Evolutionary conservation across 2,888 invertebrate genomes (phyloP).

Genomic region (Pardosa pseudoannulata): DNA sequence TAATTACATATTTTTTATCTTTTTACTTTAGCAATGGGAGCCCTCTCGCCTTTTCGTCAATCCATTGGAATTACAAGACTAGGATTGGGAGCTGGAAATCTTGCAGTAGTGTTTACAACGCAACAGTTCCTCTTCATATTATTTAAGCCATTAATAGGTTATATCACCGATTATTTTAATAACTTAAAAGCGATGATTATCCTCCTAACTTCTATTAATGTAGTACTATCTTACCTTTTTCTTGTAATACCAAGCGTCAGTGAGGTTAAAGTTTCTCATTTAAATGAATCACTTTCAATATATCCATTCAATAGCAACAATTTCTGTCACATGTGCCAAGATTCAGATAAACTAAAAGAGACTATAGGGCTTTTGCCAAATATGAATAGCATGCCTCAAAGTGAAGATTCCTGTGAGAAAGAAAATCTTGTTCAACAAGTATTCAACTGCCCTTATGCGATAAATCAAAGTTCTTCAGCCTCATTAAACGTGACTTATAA

Average conservation of each 20-base stretch:
- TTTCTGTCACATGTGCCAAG: background rate
- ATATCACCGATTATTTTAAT: constrained; percentile 41
- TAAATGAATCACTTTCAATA: too few species aligned
- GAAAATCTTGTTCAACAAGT: background rate
- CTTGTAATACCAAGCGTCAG: constrained; percentile 13
- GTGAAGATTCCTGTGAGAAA: background rate
- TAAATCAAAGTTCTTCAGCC: background rate
- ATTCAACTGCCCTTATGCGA: background rate
- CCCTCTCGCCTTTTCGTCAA: constrained; percentile 3
- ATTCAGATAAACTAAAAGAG: background rate
- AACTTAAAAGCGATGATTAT: constrained; percentile 41
- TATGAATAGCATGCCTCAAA: background rate
- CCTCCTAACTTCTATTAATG: constrained; percentile 16
- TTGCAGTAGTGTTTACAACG: constrained; percentile 18
- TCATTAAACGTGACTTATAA: background rate
- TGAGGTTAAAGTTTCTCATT: too few species aligned
- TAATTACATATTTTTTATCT: background rate
- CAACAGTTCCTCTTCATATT: constrained; percentile 29
- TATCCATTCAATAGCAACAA: background rate
- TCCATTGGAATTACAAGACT: constrained; percentile 32
- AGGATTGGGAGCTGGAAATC: constrained; percentile 16
- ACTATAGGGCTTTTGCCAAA: background rate
- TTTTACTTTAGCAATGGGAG: constrained; percentile 32
- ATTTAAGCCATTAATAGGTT: constrained; percentile 29
- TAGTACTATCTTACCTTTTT: constrained; percentile 20